phyloP scores from a whole-genome alignment of 2,888 invertebrate genomes.

The Drosophila maculinotata region DNA sequence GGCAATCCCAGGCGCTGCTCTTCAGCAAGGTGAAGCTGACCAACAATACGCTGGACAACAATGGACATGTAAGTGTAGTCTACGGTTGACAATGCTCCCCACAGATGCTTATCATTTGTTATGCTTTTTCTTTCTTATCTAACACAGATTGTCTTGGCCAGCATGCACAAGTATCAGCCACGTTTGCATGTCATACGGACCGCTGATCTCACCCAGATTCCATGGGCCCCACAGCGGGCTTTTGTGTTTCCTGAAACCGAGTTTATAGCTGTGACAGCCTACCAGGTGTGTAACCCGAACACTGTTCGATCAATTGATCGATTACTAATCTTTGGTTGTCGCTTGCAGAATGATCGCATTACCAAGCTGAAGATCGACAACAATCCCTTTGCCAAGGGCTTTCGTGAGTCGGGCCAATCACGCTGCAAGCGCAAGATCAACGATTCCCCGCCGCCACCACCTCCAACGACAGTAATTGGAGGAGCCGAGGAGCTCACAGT shows the following conservation, averaged over 20 bases:
- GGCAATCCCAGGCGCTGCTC: slow-evolving; percentile 92
- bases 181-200: slow-evolving; percentile 93
- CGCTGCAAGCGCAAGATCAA: slow-evolving; percentile 88
- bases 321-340: slow-evolving; percentile 34
- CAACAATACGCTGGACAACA: slow-evolving; percentile 92
- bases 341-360: slow-evolving; percentile 91
- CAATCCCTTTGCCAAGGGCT: slow-evolving; percentile 97
- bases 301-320: slow-evolving; percentile 11
- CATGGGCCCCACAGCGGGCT: slow-evolving; percentile 89
- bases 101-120: slow-evolving; percentile 20
- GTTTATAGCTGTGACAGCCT: slow-evolving; percentile 98
- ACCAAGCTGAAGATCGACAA: slow-evolving; percentile 95
- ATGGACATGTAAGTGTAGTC: slow-evolving; percentile 89
- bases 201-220: slow-evolving; percentile 88
- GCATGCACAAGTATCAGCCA: slow-evolving; percentile 98
- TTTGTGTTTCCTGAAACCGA: slow-evolving; percentile 92
- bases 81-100: not conserved
- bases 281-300: slow-evolving; percentile 88
- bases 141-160: slow-evolving; percentile 93
- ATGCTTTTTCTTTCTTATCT: slow-evolving; percentile 73
- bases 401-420: slow-evolving; percentile 93
- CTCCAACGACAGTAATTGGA: slow-evolving; percentile 5
- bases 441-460: slow-evolving; percentile 69
- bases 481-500: slow-evolving; percentile 32
- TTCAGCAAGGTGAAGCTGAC: slow-evolving; percentile 94